Base-by-base conservation (phyloP, 2,113 vertebrate genomes). In the Symphodus melops region DNA sequence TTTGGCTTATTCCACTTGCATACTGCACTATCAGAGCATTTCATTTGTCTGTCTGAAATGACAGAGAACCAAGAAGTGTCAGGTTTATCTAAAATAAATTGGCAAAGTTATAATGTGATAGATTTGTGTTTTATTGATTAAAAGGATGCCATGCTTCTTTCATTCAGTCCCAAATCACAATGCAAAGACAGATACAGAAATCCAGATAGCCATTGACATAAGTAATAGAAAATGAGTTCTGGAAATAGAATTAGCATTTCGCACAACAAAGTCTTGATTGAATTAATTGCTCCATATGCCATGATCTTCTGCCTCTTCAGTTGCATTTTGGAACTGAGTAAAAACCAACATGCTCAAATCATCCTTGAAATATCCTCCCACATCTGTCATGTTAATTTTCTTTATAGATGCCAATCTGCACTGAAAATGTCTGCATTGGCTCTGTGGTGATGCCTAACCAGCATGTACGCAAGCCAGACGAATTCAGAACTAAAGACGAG, bases 391-490 rank as follows among this genome's bases (percentile, higher is more conserved):
- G 1, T 17, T 64, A 1, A 42, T 74, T 72, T 59, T 37, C 28
- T 78, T 75, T 68, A 20, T 91, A 99, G 98, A 88, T 95, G 72
- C 95, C 95, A 0, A 91, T 96, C 0, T 99, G 98, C 83, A 94
- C 90, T 0, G 96, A 97, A 69, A 92, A 93, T 23, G 94, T 99
- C 83, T 99, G 98, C 88, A 93, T 92, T 59, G 97, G 98, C 16
- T 98, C 98, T 0, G 69, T 99, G 16, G 95, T 99, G 96, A 90
- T 91, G 0, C 96, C 96, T 1, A 92, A 87, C 76, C 95, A 94
- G 70, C 92, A 94, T 0, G 2, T 87, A 28, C 95, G 94, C 65
- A 97, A 95, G 82, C 86, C 95, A 0, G 97, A 98, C 10, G 97
- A 98, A 0, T 87, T 93, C 59, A 89, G 92, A 79, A 89, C 91